A percentile compares a stretch with the other conserved stretches of the same genome.
Conservation (phyloP, 2,113 vertebrate species). For the Tor tambroides region DNA sequence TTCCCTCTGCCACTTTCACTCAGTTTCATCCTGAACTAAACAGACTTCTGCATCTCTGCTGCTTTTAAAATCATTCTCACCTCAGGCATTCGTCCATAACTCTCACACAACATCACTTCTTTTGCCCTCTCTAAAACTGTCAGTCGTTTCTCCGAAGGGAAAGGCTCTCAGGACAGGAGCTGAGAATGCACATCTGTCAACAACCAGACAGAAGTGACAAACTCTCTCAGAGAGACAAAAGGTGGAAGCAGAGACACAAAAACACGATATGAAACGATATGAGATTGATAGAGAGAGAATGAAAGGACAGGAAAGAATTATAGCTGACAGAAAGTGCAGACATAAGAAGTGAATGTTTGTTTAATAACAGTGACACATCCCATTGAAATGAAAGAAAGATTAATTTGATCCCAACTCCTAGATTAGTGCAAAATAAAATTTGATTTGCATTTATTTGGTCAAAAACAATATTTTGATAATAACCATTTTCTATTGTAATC, state of each 20-base stretch:
- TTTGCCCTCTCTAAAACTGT: neutral
- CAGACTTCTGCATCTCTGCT: neutral
- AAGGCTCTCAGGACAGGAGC: neutral
- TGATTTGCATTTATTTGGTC: neutral
- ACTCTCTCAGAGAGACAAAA: slow-evolving; percentile 5
- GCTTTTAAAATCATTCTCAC: slow-evolving; percentile 18
- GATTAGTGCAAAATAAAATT: neutral
- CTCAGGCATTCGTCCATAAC: slow-evolving; percentile 18
- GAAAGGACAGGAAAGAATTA: no score
- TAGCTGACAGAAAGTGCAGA: no score
- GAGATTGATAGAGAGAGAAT: neutral
- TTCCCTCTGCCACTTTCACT: neutral
- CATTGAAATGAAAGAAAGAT: neutral
- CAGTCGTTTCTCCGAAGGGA: neutral
- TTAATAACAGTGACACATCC: no score
- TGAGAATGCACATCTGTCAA: slow-evolving; percentile 5
- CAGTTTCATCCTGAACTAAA: neutral
- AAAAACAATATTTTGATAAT: neutral
- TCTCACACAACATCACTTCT: slow-evolving; percentile 6
- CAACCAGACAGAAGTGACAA: neutral
- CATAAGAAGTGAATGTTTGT: no score
- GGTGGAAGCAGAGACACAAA: neutral
- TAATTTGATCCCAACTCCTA: neutral
- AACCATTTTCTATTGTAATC: no score
- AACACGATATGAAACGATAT: neutral